Base-by-base conservation (phyloP, 2,113 vertebrate genomes). In the Oncorhynchus kisutch region DNA sequence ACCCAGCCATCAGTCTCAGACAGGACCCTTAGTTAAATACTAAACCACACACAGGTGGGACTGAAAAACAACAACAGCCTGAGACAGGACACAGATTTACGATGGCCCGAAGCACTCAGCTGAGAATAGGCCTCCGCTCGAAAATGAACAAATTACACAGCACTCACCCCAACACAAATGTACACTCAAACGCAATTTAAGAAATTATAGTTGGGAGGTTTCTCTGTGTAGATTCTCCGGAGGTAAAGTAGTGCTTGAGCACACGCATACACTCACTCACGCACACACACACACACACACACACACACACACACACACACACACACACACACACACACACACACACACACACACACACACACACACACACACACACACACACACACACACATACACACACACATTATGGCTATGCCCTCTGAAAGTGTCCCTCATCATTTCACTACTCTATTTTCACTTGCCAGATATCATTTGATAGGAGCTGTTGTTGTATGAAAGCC, bases 1-100 rank as follows among this genome's bases (percentile, higher is more conserved):
- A 87, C 87, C 91, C 80, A 87, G 87, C 81, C 83, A 81, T 86
- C 86, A 85, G 84, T 84, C 83, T 84, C 72, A 89, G 85, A 89
- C 86, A 88, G 88, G 87, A 83, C 86, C 85, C 81, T 87, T 84
- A 83, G 91, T 92, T 92, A 92, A 92, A 92, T 93, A 91, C 91
- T 92, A 92, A 93, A 93, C 90, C 91, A 93, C 90, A 85, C 91
- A 88, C 91, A 92, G 92, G 93, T 94, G 92, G 92, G 91, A 92
- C 86, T 80, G 84, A 90, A 92, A 92, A 93, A 92, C 89, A 92
- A 93, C 92, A 93, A 91, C 90, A 86, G 87, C 79, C 39, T 45
- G 39, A 92, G 92, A 93, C 92, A 91, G 89, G 86, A 87, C 78
- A 75, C 86, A 90, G 92, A 94, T 93, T 93, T 94, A 94, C 79